phyloP scores from a whole-genome alignment of 1,140 invertebrate species.

The Apis laboriosa region DNA sequence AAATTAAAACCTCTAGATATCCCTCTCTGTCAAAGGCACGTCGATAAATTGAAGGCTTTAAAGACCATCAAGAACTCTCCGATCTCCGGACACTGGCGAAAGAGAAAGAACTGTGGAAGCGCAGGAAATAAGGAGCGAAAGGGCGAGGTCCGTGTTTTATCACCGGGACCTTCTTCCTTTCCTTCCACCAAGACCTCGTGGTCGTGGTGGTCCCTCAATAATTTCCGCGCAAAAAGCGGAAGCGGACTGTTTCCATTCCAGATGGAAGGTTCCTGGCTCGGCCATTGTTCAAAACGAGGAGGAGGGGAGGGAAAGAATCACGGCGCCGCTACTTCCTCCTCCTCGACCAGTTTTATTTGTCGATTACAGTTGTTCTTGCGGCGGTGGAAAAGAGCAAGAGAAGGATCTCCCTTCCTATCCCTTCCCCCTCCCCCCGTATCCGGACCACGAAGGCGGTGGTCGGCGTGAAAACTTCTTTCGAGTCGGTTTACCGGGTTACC shows the following conservation, averaged over 20 bases:
- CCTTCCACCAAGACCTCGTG: slow-evolving; percentile 7
- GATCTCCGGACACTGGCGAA: neutral
- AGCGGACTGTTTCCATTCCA: slow-evolving; percentile 47
- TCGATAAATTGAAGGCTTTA: neutral
- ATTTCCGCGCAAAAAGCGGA: slow-evolving; percentile 66
- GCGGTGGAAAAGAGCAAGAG: slow-evolving; percentile 2
- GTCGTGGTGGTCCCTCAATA: slow-evolving; percentile 57
- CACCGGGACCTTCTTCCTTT: slow-evolving; percentile 26
- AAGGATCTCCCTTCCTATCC: neutral
- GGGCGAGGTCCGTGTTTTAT: slow-evolving; percentile 38
- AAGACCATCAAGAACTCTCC: neutral
- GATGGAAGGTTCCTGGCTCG: slow-evolving; percentile 37
- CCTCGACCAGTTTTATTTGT: slow-evolving; percentile 48
- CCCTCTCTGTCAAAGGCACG: neutral
- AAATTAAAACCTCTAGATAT: too few species aligned
- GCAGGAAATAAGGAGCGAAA: neutral
- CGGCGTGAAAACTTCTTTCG: slow-evolving; percentile 15
- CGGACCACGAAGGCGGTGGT: neutral
- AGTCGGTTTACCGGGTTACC: slow-evolving; percentile 29
- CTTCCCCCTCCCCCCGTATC: neutral
- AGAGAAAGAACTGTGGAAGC: neutral
- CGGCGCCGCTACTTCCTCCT: slow-evolving; percentile 42
- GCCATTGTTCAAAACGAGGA: slow-evolving; percentile 54
- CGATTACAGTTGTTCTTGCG: slow-evolving; percentile 44
- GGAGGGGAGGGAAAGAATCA: slow-evolving; percentile 47